Evolutionary conservation across 2,888 invertebrate genomes (phyloP).

Genomic region (Hylaea fasciaria): DNA sequence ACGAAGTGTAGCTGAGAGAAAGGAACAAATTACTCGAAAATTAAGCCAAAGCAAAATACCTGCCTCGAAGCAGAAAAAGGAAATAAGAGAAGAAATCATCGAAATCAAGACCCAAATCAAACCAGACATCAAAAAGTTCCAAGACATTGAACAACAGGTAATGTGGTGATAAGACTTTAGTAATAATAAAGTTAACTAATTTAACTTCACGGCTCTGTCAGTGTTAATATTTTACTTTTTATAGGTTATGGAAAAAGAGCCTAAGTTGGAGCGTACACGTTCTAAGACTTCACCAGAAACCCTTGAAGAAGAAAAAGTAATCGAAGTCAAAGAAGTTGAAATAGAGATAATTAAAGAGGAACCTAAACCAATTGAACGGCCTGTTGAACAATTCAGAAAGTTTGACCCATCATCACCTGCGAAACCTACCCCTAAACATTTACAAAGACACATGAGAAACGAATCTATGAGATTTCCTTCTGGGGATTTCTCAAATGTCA

Average conservation of each 20-base stretch:
- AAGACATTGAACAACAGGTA: slow-evolving; percentile 81
- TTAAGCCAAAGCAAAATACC: slow-evolving; percentile 89
- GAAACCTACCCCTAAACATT: slow-evolving; percentile 81
- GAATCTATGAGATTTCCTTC: slow-evolving; percentile 83
- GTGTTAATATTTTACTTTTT: slow-evolving; percentile 27
- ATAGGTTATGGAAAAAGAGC: slow-evolving; percentile 72
- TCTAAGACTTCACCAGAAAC: slow-evolving; percentile 75
- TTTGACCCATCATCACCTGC: slow-evolving; percentile 78
- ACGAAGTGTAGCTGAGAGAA: slow-evolving; percentile 90
- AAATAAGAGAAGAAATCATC: slow-evolving; percentile 89
- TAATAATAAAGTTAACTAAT: too few species aligned
- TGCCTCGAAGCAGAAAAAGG: slow-evolving; percentile 89
- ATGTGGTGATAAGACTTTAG: slow-evolving; percentile 26
- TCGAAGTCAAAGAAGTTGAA: slow-evolving; percentile 53
- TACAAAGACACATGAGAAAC: slow-evolving; percentile 82
- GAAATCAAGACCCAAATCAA: slow-evolving; percentile 88
- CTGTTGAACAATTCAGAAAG: slow-evolving; percentile 75
- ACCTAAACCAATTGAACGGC: slow-evolving; percentile 63
- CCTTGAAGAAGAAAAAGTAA: slow-evolving; percentile 64
- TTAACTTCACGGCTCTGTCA: too few species aligned
- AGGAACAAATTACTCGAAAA: slow-evolving; percentile 90
- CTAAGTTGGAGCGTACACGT: slow-evolving; percentile 70
- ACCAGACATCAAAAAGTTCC: slow-evolving; percentile 82
- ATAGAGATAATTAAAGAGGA: slow-evolving; percentile 65
- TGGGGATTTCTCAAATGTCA: slow-evolving; percentile 81